Evolutionary conservation across 1,140 invertebrate genomes (phyloP).

Genomic region (Scaptomyza graminum): DNA sequence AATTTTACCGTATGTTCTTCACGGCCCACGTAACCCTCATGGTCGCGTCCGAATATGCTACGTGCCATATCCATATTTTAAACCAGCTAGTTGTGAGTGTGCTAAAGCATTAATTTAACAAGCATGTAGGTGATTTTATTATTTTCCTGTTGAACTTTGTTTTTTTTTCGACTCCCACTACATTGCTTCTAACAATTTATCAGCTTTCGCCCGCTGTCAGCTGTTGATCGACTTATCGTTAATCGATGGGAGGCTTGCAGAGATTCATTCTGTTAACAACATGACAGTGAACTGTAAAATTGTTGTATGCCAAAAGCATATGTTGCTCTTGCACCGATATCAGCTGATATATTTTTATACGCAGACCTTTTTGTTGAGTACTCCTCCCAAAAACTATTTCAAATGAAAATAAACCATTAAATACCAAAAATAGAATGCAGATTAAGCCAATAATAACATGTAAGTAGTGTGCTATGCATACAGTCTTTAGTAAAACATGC

Average conservation of each 20-base stretch:
- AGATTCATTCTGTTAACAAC: constrained; percentile 3
- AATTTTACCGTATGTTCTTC: constrained; percentile 89
- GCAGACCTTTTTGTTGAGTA: constrained; percentile 28
- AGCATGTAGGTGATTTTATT: constrained; percentile 2
- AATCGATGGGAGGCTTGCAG: constrained; percentile 12
- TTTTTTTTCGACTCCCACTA: constrained; percentile 17
- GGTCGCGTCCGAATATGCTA: constrained; percentile 93
- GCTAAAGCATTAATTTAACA: constrained; percentile 33
- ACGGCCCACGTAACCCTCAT: constrained; percentile 94
- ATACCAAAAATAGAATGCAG: constrained; percentile 59
- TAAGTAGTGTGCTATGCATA: constrained; percentile 40
- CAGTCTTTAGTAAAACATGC: not conserved
- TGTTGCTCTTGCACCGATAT: constrained; percentile 10
- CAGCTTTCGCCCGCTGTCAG: constrained; percentile 36
- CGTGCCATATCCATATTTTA: constrained; percentile 92
- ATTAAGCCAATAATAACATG: constrained; percentile 80
- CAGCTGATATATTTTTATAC: constrained; percentile 33
- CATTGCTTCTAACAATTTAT: constrained; percentile 36
- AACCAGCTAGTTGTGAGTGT: constrained; percentile 10
- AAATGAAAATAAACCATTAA: constrained; percentile 49
- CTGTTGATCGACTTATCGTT: constrained; percentile 9
- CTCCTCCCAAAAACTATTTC: constrained; percentile 16
- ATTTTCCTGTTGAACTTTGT: not conserved
- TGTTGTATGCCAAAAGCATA: constrained; percentile 7
- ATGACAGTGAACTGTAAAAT: not conserved